Base-by-base conservation (phyloP, 2,113 vertebrate species). In the Planiliza haematocheilus region DNA sequence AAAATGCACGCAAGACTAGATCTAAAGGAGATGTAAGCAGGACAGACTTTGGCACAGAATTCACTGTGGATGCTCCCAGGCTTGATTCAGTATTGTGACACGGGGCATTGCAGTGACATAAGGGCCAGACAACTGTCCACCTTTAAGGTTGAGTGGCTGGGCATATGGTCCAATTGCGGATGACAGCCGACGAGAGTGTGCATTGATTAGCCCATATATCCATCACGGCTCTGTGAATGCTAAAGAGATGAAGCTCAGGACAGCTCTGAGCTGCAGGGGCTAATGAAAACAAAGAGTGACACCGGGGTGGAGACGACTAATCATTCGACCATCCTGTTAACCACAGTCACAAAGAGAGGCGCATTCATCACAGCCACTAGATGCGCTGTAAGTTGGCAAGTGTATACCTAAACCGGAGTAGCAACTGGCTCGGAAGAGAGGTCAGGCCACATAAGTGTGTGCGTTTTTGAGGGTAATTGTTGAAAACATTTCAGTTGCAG, bases 191-290 rank as follows among this genome's bases (percentile, higher is more conserved):
- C 75, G 55, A 79, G 76, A 85, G 85, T 17, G 68, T 58, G 56
- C 86, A 87, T 90, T 85, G 84, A 92, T 91, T 85, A 88, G 72
- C 82, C 79, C 75, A 51, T 79, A 78, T 86, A 89, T 87, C 87
- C 86, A 84, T 91, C 86, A 77, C 14, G 48, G 58, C 60, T 53
- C 63, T 78, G 84, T 84, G 87, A 84, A 87, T 82, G 82, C 86
- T 91, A 88, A 90, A 86, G 74, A 91, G 86, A 63, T 49, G 2
- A 38, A 39, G 55, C 45, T 50, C 42, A 7, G 69, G 39, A 39
- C 3, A 21, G 62, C 73, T 66, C 65, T 18, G 78, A 45, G 53
- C 48, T 8, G 60, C 52, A 24, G 71, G n/a, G 16, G 75, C 64
- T 79, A 70, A 82, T 85, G 68, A 86, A 77, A 75, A 63, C 48